Percentiles rank a stretch among this genome's conserved stretches.
Conservation (phyloP, 2,888 invertebrate species). For the Scaptomyza parva region DNA sequence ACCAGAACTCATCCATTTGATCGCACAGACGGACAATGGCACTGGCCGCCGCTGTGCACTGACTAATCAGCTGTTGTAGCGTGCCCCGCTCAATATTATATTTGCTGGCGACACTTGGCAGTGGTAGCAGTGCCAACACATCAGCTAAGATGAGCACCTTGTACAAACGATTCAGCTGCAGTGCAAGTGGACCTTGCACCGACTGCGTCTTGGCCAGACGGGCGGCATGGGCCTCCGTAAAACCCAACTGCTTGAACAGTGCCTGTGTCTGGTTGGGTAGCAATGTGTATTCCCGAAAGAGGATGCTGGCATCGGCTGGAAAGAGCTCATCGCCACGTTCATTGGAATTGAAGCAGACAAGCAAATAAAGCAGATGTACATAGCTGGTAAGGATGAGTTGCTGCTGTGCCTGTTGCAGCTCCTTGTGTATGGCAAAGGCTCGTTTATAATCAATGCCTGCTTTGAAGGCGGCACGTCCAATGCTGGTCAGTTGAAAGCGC, state of each 20-base stretch:
- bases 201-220: constrained; percentile 89
- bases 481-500: constrained; percentile 87
- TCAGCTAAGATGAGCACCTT: constrained; percentile 93
- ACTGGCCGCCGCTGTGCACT: constrained; percentile 90
- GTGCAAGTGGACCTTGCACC: constrained; percentile 85
- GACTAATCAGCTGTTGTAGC: constrained; percentile 91
- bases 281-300: constrained; percentile 87
- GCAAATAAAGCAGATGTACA: constrained; percentile 94
- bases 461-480: constrained; percentile 94
- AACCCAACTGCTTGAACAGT: constrained; percentile 90
- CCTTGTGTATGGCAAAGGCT: constrained; percentile 90
- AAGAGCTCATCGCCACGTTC: constrained; percentile 88
- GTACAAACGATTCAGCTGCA: constrained; percentile 90
- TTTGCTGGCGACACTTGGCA: constrained; percentile 89
- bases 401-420: constrained; percentile 90
- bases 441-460: constrained; percentile 92
- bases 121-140: constrained; percentile 89
- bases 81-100: constrained; percentile 91
- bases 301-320: constrained; percentile 85
- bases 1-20: constrained; percentile 92
- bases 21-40: constrained; percentile 92
- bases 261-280: constrained; percentile 88
- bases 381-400: constrained; percentile 92
- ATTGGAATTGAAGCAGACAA: constrained; percentile 85
- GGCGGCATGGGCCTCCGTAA: constrained; percentile 90